These are phyloP conservation scores for Emys orbicularis DNA, from an alignment of 2,797 vertebrate species.

Conservation along the genomic window DNA sequence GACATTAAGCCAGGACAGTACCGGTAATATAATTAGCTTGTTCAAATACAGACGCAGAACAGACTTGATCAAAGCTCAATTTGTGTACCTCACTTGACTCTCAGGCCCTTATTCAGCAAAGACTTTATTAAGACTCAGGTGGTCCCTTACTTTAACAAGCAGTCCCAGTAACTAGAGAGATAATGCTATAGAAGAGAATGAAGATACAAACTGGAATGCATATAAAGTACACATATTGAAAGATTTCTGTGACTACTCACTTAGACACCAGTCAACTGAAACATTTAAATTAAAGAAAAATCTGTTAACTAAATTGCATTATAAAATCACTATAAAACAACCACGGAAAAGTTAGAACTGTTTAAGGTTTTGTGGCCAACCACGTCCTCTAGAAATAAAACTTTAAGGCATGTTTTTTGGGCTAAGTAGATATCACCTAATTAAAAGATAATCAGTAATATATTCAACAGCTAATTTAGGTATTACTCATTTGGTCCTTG, in stretches of 20 bases:
- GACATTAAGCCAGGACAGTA: neutral
- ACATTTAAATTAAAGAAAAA: neutral
- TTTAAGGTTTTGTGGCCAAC: neutral
- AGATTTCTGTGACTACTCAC: neutral
- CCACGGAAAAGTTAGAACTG: neutral
- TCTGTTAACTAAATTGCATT: neutral
- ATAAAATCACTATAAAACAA: neutral
- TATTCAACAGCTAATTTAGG: neutral
- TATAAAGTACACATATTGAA: neutral
- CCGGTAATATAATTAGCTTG: fast-evolving
- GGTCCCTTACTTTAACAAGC: neutral
- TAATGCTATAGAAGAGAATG: fast-evolving
- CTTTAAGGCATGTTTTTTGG: neutral
- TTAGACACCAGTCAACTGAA: neutral
- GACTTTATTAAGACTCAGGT: neutral
- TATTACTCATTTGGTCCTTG: neutral
- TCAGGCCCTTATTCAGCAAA: neutral
- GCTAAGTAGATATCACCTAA: neutral
- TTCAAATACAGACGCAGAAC: neutral
- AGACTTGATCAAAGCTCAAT: neutral
- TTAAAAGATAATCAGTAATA: neutral
- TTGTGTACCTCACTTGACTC: neutral
- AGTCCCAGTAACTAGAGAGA: neutral
- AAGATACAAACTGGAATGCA: neutral
- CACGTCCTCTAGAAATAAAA: neutral